Conservation (phyloP, 2,888 invertebrate species). For the Drosophila anomelani region DNA sequence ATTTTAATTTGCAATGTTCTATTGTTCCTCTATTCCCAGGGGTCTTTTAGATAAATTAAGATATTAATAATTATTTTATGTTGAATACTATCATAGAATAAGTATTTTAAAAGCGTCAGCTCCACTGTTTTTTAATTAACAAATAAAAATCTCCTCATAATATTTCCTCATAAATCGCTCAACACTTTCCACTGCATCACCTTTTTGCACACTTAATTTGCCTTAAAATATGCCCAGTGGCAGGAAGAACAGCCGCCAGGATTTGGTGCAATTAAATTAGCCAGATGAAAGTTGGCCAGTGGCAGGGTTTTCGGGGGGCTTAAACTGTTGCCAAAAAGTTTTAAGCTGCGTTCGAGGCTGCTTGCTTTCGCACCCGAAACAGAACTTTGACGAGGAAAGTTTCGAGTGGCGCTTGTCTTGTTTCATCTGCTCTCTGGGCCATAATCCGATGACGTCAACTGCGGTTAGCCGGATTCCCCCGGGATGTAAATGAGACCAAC, state of each 20-base stretch:
- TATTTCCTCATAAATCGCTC: slow-evolving; percentile 29
- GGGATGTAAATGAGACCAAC: slow-evolving; percentile 68
- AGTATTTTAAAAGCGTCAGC: too few species aligned
- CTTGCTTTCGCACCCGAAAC: slow-evolving; percentile 62
- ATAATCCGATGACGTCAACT: slow-evolving; percentile 41
- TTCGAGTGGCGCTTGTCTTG: slow-evolving; percentile 55
- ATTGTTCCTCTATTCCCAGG: not conserved
- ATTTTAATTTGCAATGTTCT: not conserved
- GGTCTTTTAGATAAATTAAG: not conserved
- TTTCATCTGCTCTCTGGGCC: slow-evolving; percentile 42
- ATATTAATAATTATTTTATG: too few species aligned
- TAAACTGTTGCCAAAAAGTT: slow-evolving; percentile 77
- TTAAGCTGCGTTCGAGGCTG: slow-evolving; percentile 74
- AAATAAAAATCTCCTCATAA: not conserved
- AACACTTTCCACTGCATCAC: slow-evolving; percentile 67
- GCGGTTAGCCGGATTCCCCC: slow-evolving; percentile 46
- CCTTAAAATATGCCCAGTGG: slow-evolving; percentile 66
- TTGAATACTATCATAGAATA: too few species aligned
- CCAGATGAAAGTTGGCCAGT: slow-evolving; percentile 40
- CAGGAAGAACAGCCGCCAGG: slow-evolving; percentile 47
- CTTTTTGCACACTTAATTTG: slow-evolving; percentile 67
- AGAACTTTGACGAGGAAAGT: slow-evolving; percentile 53
- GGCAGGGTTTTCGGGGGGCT: slow-evolving; percentile 8
- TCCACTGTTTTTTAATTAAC: not conserved
- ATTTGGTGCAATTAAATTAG: slow-evolving; percentile 68